These are phyloP conservation scores for Drosophila kokeensis DNA, from an alignment of 2,888 invertebrate genomes.

Conservation along the genomic window DNA sequence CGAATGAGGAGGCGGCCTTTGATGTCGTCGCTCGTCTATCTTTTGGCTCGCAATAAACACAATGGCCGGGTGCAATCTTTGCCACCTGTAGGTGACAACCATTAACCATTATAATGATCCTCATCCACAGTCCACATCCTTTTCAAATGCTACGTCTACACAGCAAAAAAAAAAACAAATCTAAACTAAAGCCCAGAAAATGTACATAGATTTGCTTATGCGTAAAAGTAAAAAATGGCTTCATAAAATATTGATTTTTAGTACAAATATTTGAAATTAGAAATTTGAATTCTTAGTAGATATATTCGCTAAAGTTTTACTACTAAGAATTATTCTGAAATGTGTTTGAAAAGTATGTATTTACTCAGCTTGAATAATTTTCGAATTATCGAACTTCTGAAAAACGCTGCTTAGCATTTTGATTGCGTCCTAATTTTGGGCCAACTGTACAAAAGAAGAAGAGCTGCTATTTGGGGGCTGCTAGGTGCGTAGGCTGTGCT, in stretches of 20 bases:
- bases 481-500: slow-evolving; percentile 17
- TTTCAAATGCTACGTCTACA: not conserved
- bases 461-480: not conserved
- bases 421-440: not conserved
- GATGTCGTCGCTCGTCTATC: slow-evolving; percentile 22
- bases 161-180: not conserved
- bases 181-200: not conserved
- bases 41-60: slow-evolving; percentile 23
- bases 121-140: slow-evolving; percentile 1
- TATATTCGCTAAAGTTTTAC: not conserved
- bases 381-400: not conserved
- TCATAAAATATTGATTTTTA: not conserved
- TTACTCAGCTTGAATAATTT: not conserved
- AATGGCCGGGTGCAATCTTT: slow-evolving; percentile 57
- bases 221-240: not conserved
- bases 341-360: not conserved
- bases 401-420: not conserved
- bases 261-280: not conserved
- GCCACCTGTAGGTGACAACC: slow-evolving; percentile 65
- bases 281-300: not conserved
- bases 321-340: not conserved
- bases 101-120: slow-evolving; percentile 14
- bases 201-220: not conserved
- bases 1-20: slow-evolving; percentile 39
- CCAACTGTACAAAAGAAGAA: not conserved